phyloP scores from a whole-genome alignment of 2,888 invertebrate genomes.

The Phalera bucephala region DNA sequence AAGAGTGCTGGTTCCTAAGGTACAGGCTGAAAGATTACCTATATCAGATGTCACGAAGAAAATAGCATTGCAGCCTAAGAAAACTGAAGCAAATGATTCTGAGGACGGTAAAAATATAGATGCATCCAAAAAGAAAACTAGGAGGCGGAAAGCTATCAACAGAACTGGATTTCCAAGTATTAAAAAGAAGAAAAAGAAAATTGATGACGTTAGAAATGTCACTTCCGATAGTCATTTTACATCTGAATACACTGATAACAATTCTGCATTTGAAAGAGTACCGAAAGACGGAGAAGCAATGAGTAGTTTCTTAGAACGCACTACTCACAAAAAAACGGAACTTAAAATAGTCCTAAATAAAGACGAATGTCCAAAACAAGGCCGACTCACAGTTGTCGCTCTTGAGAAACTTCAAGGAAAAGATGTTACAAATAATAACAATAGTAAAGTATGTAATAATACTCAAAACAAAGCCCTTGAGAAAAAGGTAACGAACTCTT shows the following conservation, averaged over 20 bases:
- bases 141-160: slow-evolving; percentile 90
- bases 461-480: slow-evolving; percentile 36
- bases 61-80: slow-evolving; percentile 48
- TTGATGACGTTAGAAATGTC: slow-evolving; percentile 48
- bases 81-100: slow-evolving; percentile 45
- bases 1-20: slow-evolving; percentile 65
- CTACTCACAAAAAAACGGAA: slow-evolving; percentile 70
- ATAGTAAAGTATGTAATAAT: slow-evolving; percentile 39
- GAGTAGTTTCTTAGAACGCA: slow-evolving; percentile 85
- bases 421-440: slow-evolving; percentile 49
- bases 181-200: slow-evolving; percentile 91
- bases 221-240: slow-evolving; percentile 63
- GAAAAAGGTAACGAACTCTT: slow-evolving; percentile 55
- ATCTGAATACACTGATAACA: slow-evolving; percentile 68
- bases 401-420: slow-evolving; percentile 84
- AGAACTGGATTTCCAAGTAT: slow-evolving; percentile 94
- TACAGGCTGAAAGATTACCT: slow-evolving; percentile 63
- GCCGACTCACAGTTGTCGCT: slow-evolving; percentile 83
- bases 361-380: slow-evolving; percentile 78
- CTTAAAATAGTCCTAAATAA: slow-evolving; percentile 77
- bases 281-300: slow-evolving; percentile 87
- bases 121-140: slow-evolving; percentile 64
- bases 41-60: slow-evolving; percentile 55
- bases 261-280: slow-evolving; percentile 85
- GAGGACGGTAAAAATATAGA: slow-evolving; percentile 56